Evolutionary conservation across 1,140 invertebrate genomes (phyloP), one percentile per base, ranked within the genome.

Genomic region (Drosophila micromelanica): DNA sequence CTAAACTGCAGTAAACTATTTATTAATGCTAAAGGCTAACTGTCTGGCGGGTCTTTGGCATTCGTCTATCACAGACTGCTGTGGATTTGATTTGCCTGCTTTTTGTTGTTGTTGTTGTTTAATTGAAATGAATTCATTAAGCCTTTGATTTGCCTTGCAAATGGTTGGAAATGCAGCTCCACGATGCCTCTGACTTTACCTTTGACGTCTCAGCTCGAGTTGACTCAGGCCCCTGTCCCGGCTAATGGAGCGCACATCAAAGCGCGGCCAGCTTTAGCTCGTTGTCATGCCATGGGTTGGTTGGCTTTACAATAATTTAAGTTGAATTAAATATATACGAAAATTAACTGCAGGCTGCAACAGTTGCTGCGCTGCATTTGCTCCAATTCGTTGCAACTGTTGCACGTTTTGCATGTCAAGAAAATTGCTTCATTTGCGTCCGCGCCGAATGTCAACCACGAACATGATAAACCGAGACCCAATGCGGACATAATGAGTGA

Each of bases 41-140:
- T 74, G 61, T 64, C 63, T 73, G 73, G 48, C 43, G 51, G 56
- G 54, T 61, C 72, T 76, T 59, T 72, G 68, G 76, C 65, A 60
- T 75, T 75, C 55, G 68, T 78, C 82, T 87, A 81, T 87, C 75
- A 59, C 46, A 62, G 78, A 35, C 55, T 60, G 73, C 56, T 71
- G 71, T 63, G 48, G 76, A 73, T 61, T 85, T 85, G 80, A 57
- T 57, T 57, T 45, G 54, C 20, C 40, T 40, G 40, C 9, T 20
- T 23, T 55, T 17, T 45, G 13, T 49, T 56, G 74, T 40, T 65
- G 49, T 79, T 59, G 67, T 78, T 87, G 64, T 87, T 87, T 87
- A 87, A 87, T 87, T 87, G 82, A 87, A 87, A 87, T 87, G 82
- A 87, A 87, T 87, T 87, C 78, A 87, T 87, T 87, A 89, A 76